Evolutionary conservation across 2,797 vertebrate species (phyloP), one percentile per base, ranked within the genome.

Genomic region (Tinamus major): DNA sequence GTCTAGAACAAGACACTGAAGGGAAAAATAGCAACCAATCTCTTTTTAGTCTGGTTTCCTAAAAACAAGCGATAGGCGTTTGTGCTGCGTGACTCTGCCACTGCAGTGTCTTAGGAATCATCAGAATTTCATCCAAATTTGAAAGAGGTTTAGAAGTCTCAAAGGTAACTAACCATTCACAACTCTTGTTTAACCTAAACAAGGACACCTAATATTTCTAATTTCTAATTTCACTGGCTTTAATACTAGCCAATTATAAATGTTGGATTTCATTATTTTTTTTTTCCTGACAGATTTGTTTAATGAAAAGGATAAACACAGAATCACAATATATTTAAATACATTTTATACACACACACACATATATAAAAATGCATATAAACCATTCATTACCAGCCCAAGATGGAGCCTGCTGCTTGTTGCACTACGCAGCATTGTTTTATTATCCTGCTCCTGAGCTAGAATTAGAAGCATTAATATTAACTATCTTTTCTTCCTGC

Each of bases 401-500:
- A 61, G 44, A n/a, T 41, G 33, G 26, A 81, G 44, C 16, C 42
- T 64, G 13, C 4, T 42, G 81, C 24, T 48, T 29, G 53, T 15
- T 64, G 17, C 37, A 39, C 2, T 56, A 56, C 33, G 13, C 27
- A 80, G 16, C 13, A 17, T 13, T 42, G n/a, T 18, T 59, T 18
- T 37, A 46, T 72, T 72, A 19, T 24, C 33, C 20, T 71, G 5
- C 5, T 9, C 17, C 10, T 6, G n/a, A 46, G 9, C 53, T 46
- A 23, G 27, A 84, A 78, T 80, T 75, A 80, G 17, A 91, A 64
- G 8, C 12, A 62, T n/a, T 55, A 39, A 29, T 37, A 29, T 53
- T 70, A 85, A 62, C 1, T 86, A 55, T 39, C 76, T 72, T 91
- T 81, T 89, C 89, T 85, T 80, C 64, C 70, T 61, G 48, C 61